Evolutionary conservation across 1,140 invertebrate genomes (phyloP).

Genomic region (Phocides pigmalion): DNA sequence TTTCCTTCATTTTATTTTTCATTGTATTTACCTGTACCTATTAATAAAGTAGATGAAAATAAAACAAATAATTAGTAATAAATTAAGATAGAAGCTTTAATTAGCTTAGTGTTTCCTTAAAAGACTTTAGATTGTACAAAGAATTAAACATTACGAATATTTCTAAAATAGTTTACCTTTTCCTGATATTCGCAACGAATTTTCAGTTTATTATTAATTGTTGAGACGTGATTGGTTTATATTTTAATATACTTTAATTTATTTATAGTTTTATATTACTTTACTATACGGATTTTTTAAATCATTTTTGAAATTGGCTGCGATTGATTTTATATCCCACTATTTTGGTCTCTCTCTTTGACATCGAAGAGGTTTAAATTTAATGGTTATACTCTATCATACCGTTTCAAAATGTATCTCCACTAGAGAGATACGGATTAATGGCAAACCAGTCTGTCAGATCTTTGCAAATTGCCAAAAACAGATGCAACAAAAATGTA

Average conservation of each 20-base stretch:
- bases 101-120: conserved; percentile 75
- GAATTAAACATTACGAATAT: conserved; percentile 31
- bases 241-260: conserved; percentile 18
- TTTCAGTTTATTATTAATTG: conserved; percentile 1
- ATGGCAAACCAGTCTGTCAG: too few relatives aligned
- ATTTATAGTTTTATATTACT: conserved; percentile 17
- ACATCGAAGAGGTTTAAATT: too few relatives aligned
- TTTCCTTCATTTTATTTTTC: too few relatives aligned
- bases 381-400: too few relatives aligned
- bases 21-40: conserved; percentile 15
- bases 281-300: too few relatives aligned
- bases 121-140: conserved; percentile 77
- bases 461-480: too few relatives aligned
- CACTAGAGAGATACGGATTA: too few relatives aligned
- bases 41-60: background rate
- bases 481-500: too few relatives aligned
- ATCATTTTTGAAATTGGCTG: too few relatives aligned
- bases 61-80: conserved; percentile 30
- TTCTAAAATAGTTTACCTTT: conserved; percentile 36
- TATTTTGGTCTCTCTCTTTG: too few relatives aligned
- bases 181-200: conserved; percentile 55
- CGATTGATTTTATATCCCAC: too few relatives aligned
- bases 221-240: conserved; percentile 3
- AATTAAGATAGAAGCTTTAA: conserved; percentile 79
- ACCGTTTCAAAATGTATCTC: too few relatives aligned